Percentiles rank a stretch among this genome's conserved stretches.
These are phyloP conservation scores for Casuarius casuarius DNA, from an alignment of 2,113 vertebrate species.

Conservation along the genomic window DNA sequence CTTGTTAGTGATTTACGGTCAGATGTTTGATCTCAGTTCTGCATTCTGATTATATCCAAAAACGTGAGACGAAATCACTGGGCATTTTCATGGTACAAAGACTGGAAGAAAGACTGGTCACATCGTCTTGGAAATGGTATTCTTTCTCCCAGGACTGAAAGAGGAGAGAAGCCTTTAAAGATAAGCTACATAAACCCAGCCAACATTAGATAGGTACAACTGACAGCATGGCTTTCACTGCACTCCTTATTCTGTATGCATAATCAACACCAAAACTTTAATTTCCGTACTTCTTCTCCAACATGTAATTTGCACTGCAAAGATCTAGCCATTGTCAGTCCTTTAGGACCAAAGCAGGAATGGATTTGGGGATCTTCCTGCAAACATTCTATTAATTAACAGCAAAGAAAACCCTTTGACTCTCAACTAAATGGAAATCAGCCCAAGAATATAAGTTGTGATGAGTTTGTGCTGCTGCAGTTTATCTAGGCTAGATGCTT, in stretches of 20 bases:
- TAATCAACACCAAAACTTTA: not conserved
- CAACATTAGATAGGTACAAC: not conserved
- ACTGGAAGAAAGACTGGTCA: not conserved
- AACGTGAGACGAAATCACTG: not conserved
- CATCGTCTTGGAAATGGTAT: not conserved
- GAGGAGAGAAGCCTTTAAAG: not conserved
- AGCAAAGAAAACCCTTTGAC: not conserved
- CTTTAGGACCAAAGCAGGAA: not conserved
- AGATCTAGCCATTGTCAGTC: not conserved
- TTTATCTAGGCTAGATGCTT: not conserved
- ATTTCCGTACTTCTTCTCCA: not conserved
- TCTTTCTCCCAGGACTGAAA: not conserved
- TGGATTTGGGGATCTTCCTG: not conserved
- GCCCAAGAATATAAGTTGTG: not conserved
- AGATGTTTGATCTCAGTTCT: not conserved
- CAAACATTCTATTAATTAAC: not conserved
- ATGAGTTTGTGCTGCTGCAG: not conserved
- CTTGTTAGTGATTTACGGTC: not conserved
- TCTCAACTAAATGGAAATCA: not conserved
- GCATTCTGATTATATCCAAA: not conserved
- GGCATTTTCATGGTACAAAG: not conserved
- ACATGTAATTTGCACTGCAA: not conserved
- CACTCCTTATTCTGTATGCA: not conserved
- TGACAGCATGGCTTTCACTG: not conserved
- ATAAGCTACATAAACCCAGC: not conserved